A percentile compares a stretch with the other conserved stretches of the same genome.
phyloP scores from a whole-genome alignment of 2,888 invertebrate species.

The Electrophaes corylata region DNA sequence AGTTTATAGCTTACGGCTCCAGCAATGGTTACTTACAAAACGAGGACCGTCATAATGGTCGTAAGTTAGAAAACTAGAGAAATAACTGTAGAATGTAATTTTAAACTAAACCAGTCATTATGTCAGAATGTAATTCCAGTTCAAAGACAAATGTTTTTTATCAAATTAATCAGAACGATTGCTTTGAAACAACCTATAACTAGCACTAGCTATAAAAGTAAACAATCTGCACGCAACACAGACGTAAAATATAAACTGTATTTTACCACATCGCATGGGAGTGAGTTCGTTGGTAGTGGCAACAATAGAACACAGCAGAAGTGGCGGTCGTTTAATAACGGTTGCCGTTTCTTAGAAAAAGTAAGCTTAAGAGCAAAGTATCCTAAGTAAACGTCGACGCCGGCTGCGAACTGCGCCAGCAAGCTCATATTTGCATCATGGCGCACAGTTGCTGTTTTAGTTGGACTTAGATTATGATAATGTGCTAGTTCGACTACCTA shows the following conservation, averaged over 20 bases:
- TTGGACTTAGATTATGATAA: slow-evolving; percentile 18
- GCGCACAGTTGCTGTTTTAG: slow-evolving; percentile 22
- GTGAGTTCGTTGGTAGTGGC: too few relatives aligned
- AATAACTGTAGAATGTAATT: too few relatives aligned
- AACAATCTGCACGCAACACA: too few relatives aligned
- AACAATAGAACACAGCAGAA: neutral
- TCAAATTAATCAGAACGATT: too few relatives aligned
- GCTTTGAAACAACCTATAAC: too few relatives aligned
- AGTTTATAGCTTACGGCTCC: slow-evolving; percentile 20
- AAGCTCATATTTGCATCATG: slow-evolving; percentile 27
- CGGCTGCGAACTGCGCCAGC: slow-evolving; percentile 9
- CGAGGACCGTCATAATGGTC: neutral
- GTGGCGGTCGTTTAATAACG: neutral
- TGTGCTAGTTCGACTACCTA: neutral
- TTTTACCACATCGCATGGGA: too few relatives aligned
- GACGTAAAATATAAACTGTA: too few relatives aligned
- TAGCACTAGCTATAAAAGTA: too few relatives aligned
- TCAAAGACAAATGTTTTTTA: too few relatives aligned
- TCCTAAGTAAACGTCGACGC: slow-evolving; percentile 18
- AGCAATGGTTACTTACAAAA: neutral
- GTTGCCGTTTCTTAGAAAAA: neutral
- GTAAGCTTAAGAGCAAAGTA: slow-evolving; percentile 5
- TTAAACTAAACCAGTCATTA: too few relatives aligned
- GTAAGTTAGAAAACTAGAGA: too few relatives aligned
- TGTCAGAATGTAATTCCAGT: too few relatives aligned